Percentiles rank a stretch among this genome's conserved stretches.
Conservation (phyloP, 2,888 invertebrate genomes). For the Hecatera dysodea region DNA sequence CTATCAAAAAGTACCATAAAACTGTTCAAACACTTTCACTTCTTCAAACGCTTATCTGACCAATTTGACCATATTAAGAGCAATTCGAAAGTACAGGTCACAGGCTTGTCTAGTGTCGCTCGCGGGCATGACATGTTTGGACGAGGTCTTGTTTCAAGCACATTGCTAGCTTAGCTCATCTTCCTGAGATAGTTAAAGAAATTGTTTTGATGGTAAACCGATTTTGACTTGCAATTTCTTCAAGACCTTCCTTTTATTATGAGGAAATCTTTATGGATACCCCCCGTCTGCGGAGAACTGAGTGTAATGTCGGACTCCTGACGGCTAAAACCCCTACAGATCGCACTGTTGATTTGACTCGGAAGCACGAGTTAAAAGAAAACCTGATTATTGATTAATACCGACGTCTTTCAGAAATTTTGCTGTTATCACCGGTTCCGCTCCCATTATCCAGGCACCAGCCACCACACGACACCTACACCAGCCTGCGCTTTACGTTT, state of each 20-base stretch:
- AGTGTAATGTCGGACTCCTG: not conserved
- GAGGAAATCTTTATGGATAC: not conserved
- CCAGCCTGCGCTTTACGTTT: too few relatives aligned
- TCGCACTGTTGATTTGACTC: not conserved
- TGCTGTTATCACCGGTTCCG: not conserved
- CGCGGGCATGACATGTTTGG: slow-evolving; percentile 49
- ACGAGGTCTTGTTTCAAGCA: slow-evolving; percentile 1
- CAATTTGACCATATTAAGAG: slow-evolving; percentile 61
- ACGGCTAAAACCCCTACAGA: not conserved
- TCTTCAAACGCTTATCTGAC: slow-evolving; percentile 37
- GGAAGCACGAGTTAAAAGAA: not conserved
- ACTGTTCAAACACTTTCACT: slow-evolving; percentile 51
- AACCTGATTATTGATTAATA: not conserved
- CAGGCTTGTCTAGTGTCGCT: slow-evolving; percentile 52
- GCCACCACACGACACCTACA: too few relatives aligned
- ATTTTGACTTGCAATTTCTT: not conserved
- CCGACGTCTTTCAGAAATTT: not conserved
- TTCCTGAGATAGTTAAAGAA: not conserved
- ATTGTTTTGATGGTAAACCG: not conserved
- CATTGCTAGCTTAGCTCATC: slow-evolving; percentile 32
- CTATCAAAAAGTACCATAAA: slow-evolving; percentile 11
- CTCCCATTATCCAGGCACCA: not conserved
- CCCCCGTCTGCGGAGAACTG: not conserved
- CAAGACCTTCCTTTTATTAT: not conserved
- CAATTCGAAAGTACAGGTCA: slow-evolving; percentile 59